Conservation (phyloP, 2,888 invertebrate species). For the Margaritifera margaritifera region DNA sequence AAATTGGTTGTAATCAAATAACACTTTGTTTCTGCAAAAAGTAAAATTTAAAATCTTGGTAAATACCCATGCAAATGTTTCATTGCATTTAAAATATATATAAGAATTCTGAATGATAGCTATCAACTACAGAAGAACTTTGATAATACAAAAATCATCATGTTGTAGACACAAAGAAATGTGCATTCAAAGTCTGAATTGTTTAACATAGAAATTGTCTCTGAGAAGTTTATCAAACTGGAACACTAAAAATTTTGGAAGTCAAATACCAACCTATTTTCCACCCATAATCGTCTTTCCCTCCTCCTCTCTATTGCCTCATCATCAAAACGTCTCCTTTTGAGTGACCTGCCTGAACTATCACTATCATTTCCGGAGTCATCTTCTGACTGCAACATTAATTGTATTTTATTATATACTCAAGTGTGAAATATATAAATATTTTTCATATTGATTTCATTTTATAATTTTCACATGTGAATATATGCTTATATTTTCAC, state of each 20-base stretch:
- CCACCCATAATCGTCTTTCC: constrained; percentile 86
- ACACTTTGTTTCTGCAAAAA: constrained; percentile 79
- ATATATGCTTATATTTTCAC: too few relatives aligned
- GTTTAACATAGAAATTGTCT: too few relatives aligned
- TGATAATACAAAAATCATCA: too few relatives aligned
- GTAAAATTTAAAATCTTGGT: constrained; percentile 6
- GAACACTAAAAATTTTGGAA: background rate
- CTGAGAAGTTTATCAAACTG: too few relatives aligned
- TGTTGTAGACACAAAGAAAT: too few relatives aligned
- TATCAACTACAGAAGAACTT: too few relatives aligned
- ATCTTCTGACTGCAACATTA: constrained; percentile 63
- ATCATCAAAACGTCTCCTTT: constrained; percentile 69
- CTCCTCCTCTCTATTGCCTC: constrained; percentile 77
- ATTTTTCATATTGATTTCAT: background rate
- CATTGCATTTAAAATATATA: too few relatives aligned
- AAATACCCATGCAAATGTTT: background rate
- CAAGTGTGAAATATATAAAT: background rate
- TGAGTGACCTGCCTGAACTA: constrained; percentile 60
- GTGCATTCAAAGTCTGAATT: too few relatives aligned
- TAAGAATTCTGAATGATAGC: too few relatives aligned
- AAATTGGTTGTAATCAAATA: constrained; percentile 94
- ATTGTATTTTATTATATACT: background rate
- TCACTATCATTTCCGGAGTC: constrained; percentile 71
- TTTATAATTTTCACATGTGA: too few relatives aligned
- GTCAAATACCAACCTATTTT: constrained; percentile 75